Percentiles rank a stretch among this genome's conserved stretches.
phyloP scores from a whole-genome alignment of 53 echinoderm and acorn worm genomes.

The Actinopyga echinites region DNA sequence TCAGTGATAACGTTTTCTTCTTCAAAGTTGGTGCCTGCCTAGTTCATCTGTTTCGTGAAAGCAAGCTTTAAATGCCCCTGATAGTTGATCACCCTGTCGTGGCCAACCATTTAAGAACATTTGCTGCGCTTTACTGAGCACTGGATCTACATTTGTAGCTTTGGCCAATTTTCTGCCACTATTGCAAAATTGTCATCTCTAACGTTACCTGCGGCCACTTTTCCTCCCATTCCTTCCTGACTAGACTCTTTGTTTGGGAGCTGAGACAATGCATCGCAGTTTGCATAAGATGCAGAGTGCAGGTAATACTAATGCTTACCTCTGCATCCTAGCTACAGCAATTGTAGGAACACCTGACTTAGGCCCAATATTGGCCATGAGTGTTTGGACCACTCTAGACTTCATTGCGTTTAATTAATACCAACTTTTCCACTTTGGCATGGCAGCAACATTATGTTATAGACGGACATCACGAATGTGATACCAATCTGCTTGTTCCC shows the following conservation, averaged over 20 bases:
- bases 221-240: conserved; percentile 1
- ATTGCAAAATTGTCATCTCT: conserved; percentile 22
- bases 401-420: no score
- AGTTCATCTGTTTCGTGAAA: background rate
- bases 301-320: conserved; percentile 51
- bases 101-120: conserved; percentile 15
- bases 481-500: no score
- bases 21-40: no score
- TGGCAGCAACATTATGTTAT: no score
- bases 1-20: no score
- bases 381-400: no score
- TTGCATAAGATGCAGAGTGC: conserved; percentile 48
- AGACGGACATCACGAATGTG: no score
- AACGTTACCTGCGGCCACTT: no score
- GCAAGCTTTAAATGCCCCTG: background rate
- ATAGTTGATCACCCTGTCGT: background rate
- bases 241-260: conserved; percentile 30
- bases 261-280: conserved; percentile 56
- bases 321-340: conserved; percentile 37
- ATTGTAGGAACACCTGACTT: conserved; percentile 37
- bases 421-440: no score
- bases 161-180: conserved; percentile 8
- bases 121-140: conserved; percentile 24
- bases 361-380: conserved; percentile 46
- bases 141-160: conserved; percentile 22